Conservation (phyloP, 2,113 vertebrate genomes). For the Psettodes erumei region DNA sequence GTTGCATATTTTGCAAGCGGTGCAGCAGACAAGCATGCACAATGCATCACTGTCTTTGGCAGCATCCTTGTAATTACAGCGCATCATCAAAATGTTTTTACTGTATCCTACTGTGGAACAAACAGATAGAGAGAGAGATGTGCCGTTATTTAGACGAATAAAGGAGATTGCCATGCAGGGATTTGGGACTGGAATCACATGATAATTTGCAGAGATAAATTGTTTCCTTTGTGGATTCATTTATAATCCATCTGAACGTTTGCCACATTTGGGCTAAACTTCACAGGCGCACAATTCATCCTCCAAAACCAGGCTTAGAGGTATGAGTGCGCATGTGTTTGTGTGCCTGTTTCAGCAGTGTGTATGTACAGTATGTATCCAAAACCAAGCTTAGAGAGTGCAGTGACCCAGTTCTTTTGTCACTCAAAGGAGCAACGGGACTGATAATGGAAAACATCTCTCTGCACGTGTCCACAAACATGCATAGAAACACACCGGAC, state of each 20-base stretch:
- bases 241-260: conserved; percentile 68
- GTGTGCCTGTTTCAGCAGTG: conserved; percentile 33
- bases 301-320: conserved; percentile 62
- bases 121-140: conserved; percentile 1
- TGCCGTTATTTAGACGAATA: conserved; percentile 39
- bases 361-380: conserved; percentile 43
- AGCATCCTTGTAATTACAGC: conserved; percentile 33
- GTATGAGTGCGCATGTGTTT: conserved; percentile 37
- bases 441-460: conserved; percentile 33
- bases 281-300: conserved; percentile 49
- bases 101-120: not conserved
- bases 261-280: conserved; percentile 67
- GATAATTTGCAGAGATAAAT: conserved; percentile 74
- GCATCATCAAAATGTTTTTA: conserved; percentile 40
- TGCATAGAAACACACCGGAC: conserved; percentile 29
- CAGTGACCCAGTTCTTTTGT: conserved; percentile 64
- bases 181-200: conserved; percentile 60
- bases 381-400: conserved; percentile 45
- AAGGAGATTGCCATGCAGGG: conserved; percentile 58
- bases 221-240: conserved; percentile 74
- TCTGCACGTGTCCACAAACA: conserved; percentile 36
- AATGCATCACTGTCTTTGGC: conserved; percentile 9
- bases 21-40: not conserved
- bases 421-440: conserved; percentile 54
- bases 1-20: conserved; percentile 8